Base-by-base conservation (phyloP, 2,113 vertebrate genomes). In the Tachysurus vachellii region DNA sequence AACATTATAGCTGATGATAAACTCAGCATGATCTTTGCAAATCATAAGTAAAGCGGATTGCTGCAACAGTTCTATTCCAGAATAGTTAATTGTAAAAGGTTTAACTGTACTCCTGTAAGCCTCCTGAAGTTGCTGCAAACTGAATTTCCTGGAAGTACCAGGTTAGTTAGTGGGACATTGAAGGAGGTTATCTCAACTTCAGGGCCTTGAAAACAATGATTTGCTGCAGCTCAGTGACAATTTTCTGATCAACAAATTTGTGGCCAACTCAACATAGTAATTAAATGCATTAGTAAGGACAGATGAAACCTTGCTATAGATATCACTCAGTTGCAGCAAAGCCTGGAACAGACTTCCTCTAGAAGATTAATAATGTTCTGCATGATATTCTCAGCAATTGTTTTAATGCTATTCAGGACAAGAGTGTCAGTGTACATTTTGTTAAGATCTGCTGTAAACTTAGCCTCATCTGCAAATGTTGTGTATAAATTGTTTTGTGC, bases 81-180 rank as follows among this genome's bases (percentile, higher is more conserved):
- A 90, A 99, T 85, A 11, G 92, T 96, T 89, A 99, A 97, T 88
- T 95, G 92, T 88, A 97, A 96, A 0, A 96, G 96, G 77, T 95
- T 92, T 91, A 99, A 91, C 90, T 91, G 94, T 89, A 91, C 26
- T 91, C 97, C 95, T 84, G 99, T 93, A 92, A 87, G 96, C 76
- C 11, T 95, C 87, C n/a, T 92, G 90, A 88, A 97, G 75, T 23
- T 56, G 91, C 68, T 93, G 94, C 88, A 97, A 91, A 86, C 93
- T 96, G 81, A 99, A 88, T 82, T 93, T 95, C 86, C 93, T 87
- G n/a, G 97, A 95, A 54, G 95, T 95, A 53, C 90, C 84, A 99
- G 90, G 92, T 98, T 93, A 87, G 97, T 99, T 50, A 98, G 86
- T 54, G 97, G 98, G 73, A 99, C 73, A n/a, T 85, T 91, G 87